These are phyloP conservation scores for Medauroidea extradentata DNA, from an alignment of 1,140 invertebrate genomes.

Conservation along the genomic window DNA sequence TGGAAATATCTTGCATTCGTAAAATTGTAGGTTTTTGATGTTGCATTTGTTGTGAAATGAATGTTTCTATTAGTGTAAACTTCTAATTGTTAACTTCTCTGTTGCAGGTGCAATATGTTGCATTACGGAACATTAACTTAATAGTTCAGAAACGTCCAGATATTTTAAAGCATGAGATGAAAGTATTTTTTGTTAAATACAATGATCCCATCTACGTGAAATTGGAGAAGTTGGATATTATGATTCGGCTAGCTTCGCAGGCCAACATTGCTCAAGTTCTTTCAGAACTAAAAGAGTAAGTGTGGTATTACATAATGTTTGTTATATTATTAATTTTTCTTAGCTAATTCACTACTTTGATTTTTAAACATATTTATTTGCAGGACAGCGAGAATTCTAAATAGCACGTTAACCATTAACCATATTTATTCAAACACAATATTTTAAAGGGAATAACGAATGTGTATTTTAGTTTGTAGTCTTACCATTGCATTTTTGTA, in stretches of 20 bases:
- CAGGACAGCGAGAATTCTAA: no score
- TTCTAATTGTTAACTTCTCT: conserved; percentile 3
- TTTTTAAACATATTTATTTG: no score
- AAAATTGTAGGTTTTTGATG: neutral
- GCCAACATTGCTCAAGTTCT: conserved; percentile 98
- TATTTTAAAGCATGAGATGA: conserved; percentile 99
- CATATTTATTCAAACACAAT: no score
- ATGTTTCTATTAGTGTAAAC: neutral
- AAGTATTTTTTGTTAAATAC: conserved; percentile 99
- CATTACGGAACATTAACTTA: conserved; percentile 96
- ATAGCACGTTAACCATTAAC: no score
- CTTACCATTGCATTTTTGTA: no score
- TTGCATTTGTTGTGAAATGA: neutral
- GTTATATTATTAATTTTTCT: no score
- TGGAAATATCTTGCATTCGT: neutral
- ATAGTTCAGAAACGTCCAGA: conserved; percentile 99
- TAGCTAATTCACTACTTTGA: no score
- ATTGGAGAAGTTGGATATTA: conserved; percentile 98
- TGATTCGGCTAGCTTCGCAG: conserved; percentile 97
- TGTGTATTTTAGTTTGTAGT: no score
- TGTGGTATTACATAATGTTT: no score
- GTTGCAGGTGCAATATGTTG: conserved; percentile 88
- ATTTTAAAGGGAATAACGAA: no score
- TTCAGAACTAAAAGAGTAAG: conserved; percentile 95
- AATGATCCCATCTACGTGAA: conserved; percentile 99